These are phyloP conservation scores for Melanerpes formicivorus DNA, from an alignment of 2,113 vertebrate genomes.

Conservation along the genomic window DNA sequence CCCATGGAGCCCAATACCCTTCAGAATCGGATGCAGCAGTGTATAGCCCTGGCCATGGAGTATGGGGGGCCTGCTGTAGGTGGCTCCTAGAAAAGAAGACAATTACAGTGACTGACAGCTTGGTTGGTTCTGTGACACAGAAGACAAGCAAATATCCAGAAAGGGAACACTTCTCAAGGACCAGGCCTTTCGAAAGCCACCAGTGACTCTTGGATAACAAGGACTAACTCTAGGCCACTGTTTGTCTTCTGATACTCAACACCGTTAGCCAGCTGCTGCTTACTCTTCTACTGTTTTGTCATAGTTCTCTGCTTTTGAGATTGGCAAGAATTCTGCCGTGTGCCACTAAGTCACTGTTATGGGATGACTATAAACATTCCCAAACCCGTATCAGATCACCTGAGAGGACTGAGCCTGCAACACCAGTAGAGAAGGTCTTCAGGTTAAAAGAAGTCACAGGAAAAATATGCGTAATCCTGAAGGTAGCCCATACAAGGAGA, in stretches of 20 bases:
- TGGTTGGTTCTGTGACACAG: not conserved
- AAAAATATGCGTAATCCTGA: not conserved
- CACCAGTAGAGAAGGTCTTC: not conserved
- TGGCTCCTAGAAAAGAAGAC: not conserved
- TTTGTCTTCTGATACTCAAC: not conserved
- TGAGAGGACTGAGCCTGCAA: not conserved
- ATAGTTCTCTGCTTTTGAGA: not conserved
- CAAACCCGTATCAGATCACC: not conserved
- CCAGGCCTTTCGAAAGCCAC: not conserved
- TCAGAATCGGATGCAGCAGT: rapidly evolving
- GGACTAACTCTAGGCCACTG: not conserved
- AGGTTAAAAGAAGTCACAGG: not conserved
- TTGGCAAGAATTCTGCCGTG: not conserved
- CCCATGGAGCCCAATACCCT: not conserved
- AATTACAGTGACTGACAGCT: not conserved
- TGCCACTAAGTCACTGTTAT: not conserved
- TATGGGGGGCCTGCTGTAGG: not conserved
- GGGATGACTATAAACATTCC: not conserved
- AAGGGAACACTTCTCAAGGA: not conserved
- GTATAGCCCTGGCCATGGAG: not conserved
- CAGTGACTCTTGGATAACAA: not conserved
- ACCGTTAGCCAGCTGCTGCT: not conserved
- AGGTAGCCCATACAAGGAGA: not conserved
- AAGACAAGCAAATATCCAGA: not conserved
- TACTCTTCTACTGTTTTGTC: not conserved